These are phyloP conservation scores for Halcyon leucocephala DNA, from an alignment of 2,797 vertebrate genomes.

Conservation along the genomic window DNA sequence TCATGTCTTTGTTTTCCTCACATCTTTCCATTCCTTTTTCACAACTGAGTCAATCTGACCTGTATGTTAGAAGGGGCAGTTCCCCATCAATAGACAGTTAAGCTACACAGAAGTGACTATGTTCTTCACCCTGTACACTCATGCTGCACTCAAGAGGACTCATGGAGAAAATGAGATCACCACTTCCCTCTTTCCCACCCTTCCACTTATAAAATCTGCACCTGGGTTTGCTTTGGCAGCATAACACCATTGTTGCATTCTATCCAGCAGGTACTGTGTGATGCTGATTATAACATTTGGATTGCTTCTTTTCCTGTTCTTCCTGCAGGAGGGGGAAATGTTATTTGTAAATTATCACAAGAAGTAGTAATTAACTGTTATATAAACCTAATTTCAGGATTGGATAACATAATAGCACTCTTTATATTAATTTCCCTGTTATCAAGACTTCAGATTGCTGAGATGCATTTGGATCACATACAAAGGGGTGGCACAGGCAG, in stretches of 20 bases:
- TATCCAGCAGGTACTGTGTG: background rate
- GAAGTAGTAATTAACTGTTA: constrained; percentile 9
- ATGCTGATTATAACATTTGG: background rate
- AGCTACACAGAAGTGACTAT: background rate
- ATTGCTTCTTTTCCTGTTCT: background rate
- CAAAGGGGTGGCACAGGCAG: background rate
- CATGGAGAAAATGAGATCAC: background rate
- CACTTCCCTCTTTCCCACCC: background rate
- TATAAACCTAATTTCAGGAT: background rate
- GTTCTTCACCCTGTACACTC: background rate
- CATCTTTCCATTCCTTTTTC: background rate
- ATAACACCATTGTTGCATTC: background rate
- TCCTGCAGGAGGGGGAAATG: background rate
- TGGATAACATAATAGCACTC: background rate
- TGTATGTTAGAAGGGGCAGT: background rate
- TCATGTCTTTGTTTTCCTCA: background rate
- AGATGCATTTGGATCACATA: background rate
- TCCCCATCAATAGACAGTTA: background rate
- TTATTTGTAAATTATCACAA: constrained; percentile 24
- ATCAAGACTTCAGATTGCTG: background rate
- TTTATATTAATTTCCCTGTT: background rate
- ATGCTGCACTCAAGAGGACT: background rate
- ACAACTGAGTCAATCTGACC: background rate
- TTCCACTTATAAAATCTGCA: background rate
- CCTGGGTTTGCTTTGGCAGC: background rate